Evolutionary conservation across 2,113 vertebrate species (phyloP), one percentile per base, ranked within the genome.

Genomic region (Accipiter virgatus): DNA sequence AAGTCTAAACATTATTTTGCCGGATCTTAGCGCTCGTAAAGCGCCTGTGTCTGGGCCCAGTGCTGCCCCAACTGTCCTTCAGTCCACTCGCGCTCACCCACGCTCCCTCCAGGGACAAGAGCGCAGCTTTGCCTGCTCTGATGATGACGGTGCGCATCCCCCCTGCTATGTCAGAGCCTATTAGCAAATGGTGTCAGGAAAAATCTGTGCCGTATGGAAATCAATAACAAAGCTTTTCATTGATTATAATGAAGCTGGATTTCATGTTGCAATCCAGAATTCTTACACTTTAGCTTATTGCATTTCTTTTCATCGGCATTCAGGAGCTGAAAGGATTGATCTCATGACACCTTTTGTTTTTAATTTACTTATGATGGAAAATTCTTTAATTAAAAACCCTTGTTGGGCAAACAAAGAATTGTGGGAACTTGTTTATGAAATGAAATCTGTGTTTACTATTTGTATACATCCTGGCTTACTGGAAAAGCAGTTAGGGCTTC

Each of bases 141-240:
- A 4, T 72, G 73, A 43, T 71, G 80, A 63, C 68, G 75, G 31
- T 3, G 56, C 36, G 34, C 17, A 48, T 36, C 13, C 25, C 29
- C 4, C 29, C 83, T 45, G 48, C 59, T 29, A 6, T n/a, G 32
- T 25, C 59, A 84, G 20, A 65, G 50, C 32, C 68, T 74, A 13
- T 84, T 75, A 93, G 66, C 50, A 94, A 87, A 91, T 32, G 36
- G 31, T 70, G 70, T 82, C 40, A 65, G 86, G 52, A 81, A 79
- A 95, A 92, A 72, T 23, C 61, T 27, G 17, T 23, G 52, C 3
- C 2, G 29, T 50, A 52, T 34, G 38, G 72, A 92, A 95, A 95
- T 93, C 90, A 52, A 78, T 87, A 86, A 43, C 38, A 92, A 82
- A 97, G 86, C 80, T 79, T 91, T 91, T 43, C 72, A 92, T 75